Percentiles rank a stretch among this genome's conserved stretches.
Conservation (phyloP, 2,888 invertebrate species). For the Pterostichus niger region DNA sequence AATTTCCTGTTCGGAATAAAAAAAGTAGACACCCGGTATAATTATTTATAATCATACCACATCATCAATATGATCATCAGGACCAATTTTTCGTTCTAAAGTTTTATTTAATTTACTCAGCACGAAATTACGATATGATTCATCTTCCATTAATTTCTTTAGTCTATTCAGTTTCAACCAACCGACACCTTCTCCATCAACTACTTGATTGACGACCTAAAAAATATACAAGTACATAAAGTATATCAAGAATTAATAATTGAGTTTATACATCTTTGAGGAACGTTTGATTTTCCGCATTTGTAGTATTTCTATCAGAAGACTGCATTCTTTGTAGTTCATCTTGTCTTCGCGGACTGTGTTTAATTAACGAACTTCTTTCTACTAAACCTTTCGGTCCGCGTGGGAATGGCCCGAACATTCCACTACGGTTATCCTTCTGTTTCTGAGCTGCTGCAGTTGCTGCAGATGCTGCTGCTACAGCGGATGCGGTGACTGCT, state of each 20-base stretch:
- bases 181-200: slow-evolving; percentile 96
- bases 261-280: slow-evolving; percentile 87
- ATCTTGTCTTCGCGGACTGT: slow-evolving; percentile 85
- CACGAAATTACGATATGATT: slow-evolving; percentile 97
- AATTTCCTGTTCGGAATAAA: no score
- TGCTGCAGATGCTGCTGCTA: slow-evolving; percentile 72
- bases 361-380: slow-evolving; percentile 92
- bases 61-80: slow-evolving; percentile 98
- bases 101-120: slow-evolving; percentile 97
- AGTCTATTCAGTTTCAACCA: slow-evolving; percentile 96
- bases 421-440: slow-evolving; percentile 77
- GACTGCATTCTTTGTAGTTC: slow-evolving; percentile 85
- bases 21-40: no score
- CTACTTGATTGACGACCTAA: slow-evolving; percentile 88
- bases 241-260: slow-evolving; percentile 16
- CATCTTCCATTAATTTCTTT: slow-evolving; percentile 98
- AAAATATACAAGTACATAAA: slow-evolving; percentile 67
- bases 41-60: slow-evolving; percentile 89
- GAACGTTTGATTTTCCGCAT: slow-evolving; percentile 95
- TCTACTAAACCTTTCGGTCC: slow-evolving; percentile 92
- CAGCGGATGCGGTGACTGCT: slow-evolving; percentile 72
- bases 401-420: slow-evolving; percentile 88
- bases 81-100: slow-evolving; percentile 93
- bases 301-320: slow-evolving; percentile 86
- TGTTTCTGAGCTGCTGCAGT: slow-evolving; percentile 73